Base-by-base conservation (phyloP, 2,888 invertebrate genomes). In the Stenurella melanura region DNA sequence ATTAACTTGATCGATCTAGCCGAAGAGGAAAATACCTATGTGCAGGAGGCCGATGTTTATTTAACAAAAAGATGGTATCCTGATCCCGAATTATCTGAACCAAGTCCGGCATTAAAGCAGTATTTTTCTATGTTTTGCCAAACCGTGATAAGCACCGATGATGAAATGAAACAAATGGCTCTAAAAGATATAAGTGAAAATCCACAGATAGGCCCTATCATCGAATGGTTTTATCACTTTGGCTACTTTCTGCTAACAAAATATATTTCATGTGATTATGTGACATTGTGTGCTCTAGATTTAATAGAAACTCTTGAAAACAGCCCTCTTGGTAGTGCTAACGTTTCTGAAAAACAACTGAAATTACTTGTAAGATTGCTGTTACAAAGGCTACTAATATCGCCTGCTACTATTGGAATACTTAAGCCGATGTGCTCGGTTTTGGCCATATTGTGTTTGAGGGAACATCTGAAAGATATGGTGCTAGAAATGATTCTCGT, bases 171-270 rank as follows among this genome's bases (percentile, higher is more conserved):
- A 84, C 90, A 90, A 77, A 84, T 91, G 70, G 92, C 92, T 0
- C 90, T 93, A n/a, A 89, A 90, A 78, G 92, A 92, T 85, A 87
- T 93, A 60, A 90, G 90, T 80, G 90, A 90, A n/a, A 93, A 93
- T 85, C 90, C 91, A 0, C 87, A 91, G 21, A 92, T 93, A 26
- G 93, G 93, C 0, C 92, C 92, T 0, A 92, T 93, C 80, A 91
- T 92, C 73, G 92, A 92, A 15, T 92, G 92, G 87, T 90, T 93
- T 66, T 92, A 93, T 85, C 92, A 92, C 84, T 87, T 93, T 81
- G 92, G 92, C 0, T 92, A 92, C 21, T 84, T 92, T 57, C 90
- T 93, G 1, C 85, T 93, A 0, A 92, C 92, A 60, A 93, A 93
- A 82, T 92, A 93, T 80, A 86, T 88, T 19, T 88, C 88, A 5